Base-by-base conservation (phyloP, 1,140 invertebrate species). In the silkworm (Bombyx mori) region DNA sequence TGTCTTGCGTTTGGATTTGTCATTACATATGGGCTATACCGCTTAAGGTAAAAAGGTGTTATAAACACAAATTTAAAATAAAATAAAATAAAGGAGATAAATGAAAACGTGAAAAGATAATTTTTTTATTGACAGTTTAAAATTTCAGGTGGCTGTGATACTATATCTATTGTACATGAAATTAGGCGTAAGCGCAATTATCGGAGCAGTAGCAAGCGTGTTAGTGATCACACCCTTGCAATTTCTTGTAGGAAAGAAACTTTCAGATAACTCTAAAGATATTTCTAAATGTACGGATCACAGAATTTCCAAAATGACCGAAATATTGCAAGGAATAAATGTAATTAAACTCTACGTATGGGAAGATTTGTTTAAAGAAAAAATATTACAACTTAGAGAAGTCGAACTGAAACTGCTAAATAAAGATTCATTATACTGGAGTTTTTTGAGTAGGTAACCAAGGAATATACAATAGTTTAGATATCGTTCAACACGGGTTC, bases 21-120 rank as follows among this genome's bases (percentile, higher is more conserved):
- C 94, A 96, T 87, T 96, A 95, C 71, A 90, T 93, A 26, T 97
- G 95, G 95, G 93, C 94, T 1, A 93, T 96, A 63, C 95, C 95
- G 26, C 79, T 96, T 35, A 96, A 96, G 91, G 94, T 94, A 56
- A 35, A 2, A 35, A 35, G 26, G 26, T 35, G 26, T 35, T 5
- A 35, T 35, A 35, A 5, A 3, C 4, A 35, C 26, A 35, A 35
- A 1, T 5, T 35, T 35, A 35, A 35, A 35, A 35, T 35, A 35
- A 35, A 35, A 35, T 35, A 35, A 35, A 35, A 35, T 35, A 35
- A 35, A 35, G 0, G 26, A 35, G 26, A 5, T 35, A 35, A 35
- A 35, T 35, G 26, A 35, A 35, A 35, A 1, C 26, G 26, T 35
- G 26, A 35, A 35, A 2, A 35, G 0, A 35, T 35, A 7, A 10